Conservation (phyloP, 2,113 vertebrate genomes). For the Tachycineta bicolor region DNA sequence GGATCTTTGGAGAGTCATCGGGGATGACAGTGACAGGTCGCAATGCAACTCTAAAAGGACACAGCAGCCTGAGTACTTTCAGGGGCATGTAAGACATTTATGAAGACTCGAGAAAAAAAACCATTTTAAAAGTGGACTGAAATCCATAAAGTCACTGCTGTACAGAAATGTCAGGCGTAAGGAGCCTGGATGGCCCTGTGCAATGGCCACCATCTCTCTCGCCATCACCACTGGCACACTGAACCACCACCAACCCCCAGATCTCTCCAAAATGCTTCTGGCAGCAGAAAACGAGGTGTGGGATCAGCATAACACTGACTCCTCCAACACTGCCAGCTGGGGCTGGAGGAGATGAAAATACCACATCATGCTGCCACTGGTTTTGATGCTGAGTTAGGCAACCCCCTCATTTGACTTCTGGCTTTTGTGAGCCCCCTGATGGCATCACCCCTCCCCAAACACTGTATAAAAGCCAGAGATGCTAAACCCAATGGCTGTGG, state of each 20-base stretch:
- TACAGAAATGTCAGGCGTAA: not conserved
- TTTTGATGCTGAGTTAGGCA: not conserved
- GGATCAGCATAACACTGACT: not conserved
- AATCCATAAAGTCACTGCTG: not conserved
- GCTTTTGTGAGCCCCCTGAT: not conserved
- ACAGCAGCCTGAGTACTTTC: not conserved
- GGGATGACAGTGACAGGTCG: not conserved
- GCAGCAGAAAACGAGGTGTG: not conserved
- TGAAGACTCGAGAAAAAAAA: not conserved
- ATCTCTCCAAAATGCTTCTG: not conserved
- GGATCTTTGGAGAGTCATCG: not conserved
- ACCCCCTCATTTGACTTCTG: not conserved
- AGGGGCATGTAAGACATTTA: not conserved
- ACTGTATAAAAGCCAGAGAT: rapidly evolving
- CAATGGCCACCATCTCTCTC: not conserved
- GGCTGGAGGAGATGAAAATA: not conserved
- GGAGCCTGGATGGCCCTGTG: not conserved
- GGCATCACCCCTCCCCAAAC: not conserved
- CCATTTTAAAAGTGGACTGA: not conserved
- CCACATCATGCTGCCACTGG: not conserved
- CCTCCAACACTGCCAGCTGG: not conserved
- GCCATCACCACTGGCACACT: not conserved
- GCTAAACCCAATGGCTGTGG: not conserved
- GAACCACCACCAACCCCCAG: not conserved
- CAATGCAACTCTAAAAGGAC: not conserved